phyloP scores from a whole-genome alignment of 2,113 vertebrate species.

The Cephalopterus ornatus region DNA sequence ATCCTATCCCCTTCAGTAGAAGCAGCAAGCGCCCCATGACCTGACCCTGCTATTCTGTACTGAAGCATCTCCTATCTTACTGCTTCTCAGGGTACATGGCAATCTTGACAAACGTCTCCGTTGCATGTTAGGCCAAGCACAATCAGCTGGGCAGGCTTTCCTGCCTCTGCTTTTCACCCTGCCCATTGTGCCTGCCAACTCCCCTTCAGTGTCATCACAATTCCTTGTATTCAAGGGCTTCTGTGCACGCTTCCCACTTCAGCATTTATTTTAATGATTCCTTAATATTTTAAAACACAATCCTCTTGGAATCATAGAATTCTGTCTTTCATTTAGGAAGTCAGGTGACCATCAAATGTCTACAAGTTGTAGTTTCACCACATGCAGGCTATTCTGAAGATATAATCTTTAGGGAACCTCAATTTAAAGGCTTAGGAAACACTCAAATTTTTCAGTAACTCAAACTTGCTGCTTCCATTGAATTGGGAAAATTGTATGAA shows the following conservation, averaged over 20 bases:
- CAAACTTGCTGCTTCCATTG: slow-evolving; percentile 2
- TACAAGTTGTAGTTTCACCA: not conserved
- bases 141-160: not conserved
- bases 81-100: not conserved
- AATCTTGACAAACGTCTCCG: not conserved
- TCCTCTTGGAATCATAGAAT: not conserved
- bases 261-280: slow-evolving; percentile 5
- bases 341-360: not conserved
- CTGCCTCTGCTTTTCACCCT: not conserved
- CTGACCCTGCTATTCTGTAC: not conserved
- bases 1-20: not conserved
- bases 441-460: slow-evolving; percentile 33
- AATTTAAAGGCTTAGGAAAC: slow-evolving; percentile 2
- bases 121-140: not conserved
- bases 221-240: not conserved
- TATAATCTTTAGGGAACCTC: not conserved
- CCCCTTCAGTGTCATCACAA: not conserved
- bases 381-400: not conserved
- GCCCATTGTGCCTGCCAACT: not conserved
- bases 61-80: not conserved
- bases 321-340: not conserved
- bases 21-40: not conserved
- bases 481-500: slow-evolving; percentile 31
- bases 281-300: slow-evolving; percentile 10
- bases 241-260: not conserved